Evolutionary conservation across 30 jellyfish, hydroid and myxozoan species (phyloP).

Genomic region (Aurelia aurita): DNA sequence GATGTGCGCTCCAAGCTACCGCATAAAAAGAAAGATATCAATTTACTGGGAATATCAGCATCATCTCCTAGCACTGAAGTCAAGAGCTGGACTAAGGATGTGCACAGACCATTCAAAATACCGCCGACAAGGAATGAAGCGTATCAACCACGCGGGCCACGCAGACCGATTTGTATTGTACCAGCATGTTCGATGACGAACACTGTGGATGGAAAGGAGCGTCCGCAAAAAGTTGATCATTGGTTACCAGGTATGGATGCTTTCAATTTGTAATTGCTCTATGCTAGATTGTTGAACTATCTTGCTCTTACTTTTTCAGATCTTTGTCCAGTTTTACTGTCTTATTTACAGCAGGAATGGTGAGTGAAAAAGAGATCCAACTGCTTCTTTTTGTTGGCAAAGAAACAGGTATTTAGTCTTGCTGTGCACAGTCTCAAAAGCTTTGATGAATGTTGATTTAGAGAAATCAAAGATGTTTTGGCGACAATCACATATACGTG

Average conservation of each 20-base stretch:
- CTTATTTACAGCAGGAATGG: no score
- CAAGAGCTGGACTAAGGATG: slow-evolving; percentile 55
- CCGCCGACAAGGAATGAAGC: not conserved
- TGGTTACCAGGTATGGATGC: slow-evolving; percentile 71
- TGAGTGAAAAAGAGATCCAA: no score
- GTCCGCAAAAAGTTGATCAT: slow-evolving; percentile 22
- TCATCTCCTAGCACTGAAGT: slow-evolving; percentile 7
- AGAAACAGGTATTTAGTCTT: no score
- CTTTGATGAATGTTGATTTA: no score
- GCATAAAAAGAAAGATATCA: not conserved
- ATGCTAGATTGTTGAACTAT: no score
- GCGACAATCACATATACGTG: no score
- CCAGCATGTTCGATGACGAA: slow-evolving; percentile 27
- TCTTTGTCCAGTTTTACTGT: no score
- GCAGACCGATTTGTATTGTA: slow-evolving; percentile 50
- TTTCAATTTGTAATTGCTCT: no score
- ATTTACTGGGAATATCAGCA: slow-evolving; percentile 15
- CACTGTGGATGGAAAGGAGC: not conserved
- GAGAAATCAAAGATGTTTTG: no score
- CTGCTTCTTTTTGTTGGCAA: no score
- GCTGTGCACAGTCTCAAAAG: no score
- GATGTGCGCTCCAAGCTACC: slow-evolving; percentile 65
- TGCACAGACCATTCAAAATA: slow-evolving; percentile 11
- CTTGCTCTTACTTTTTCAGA: no score
- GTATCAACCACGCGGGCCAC: not conserved